phyloP scores from a whole-genome alignment of 2,113 vertebrate species.

The Theristicus caerulescens region DNA sequence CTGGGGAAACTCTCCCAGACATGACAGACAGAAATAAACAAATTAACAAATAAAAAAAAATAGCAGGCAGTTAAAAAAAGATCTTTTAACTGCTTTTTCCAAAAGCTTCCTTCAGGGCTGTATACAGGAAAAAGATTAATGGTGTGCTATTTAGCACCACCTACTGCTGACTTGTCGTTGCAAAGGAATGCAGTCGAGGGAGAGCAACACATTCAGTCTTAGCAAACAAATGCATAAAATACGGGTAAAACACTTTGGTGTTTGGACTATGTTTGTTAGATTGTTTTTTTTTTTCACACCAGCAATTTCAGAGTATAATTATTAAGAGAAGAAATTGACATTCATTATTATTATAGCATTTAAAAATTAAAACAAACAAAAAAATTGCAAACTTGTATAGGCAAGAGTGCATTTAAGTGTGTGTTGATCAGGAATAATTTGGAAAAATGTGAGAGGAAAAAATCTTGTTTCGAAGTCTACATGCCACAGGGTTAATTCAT shows the following conservation, averaged over 20 bases:
- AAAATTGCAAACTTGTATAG: no score
- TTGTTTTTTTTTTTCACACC: background rate
- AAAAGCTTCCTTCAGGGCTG: background rate
- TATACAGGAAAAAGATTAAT: background rate
- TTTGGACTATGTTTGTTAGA: background rate
- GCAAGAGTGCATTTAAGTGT: background rate
- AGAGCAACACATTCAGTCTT: background rate
- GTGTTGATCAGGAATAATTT: background rate
- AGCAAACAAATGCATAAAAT: background rate
- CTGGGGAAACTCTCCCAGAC: background rate
- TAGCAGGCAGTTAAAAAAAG: background rate
- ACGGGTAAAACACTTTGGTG: background rate
- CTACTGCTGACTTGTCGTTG: background rate
- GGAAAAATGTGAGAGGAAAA: background rate
- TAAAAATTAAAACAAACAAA: background rate
- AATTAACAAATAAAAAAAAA: background rate
- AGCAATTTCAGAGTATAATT: background rate
- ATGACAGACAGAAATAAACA: background rate
- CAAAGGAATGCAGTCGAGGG: background rate
- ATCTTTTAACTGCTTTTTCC: background rate
- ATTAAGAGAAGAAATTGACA: background rate
- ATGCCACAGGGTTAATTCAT: background rate
- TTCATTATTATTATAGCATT: background rate
- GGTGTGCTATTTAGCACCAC: conserved; percentile 19
- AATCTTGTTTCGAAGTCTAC: background rate